Evolutionary conservation across 2,888 invertebrate species (phyloP).

Genomic region (Caenorhabditis sp.): DNA sequence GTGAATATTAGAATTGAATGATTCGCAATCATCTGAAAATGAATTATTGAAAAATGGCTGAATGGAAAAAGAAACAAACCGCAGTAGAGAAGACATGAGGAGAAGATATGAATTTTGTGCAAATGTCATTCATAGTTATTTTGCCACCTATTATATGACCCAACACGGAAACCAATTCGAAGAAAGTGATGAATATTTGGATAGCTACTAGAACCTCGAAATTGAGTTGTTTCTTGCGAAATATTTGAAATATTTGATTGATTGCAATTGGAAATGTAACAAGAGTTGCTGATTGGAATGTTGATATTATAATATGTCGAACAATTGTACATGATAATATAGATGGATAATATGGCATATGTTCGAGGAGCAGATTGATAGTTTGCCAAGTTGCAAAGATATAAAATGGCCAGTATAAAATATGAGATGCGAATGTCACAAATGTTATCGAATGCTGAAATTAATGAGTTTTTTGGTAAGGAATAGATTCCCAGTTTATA

Average conservation of each 20-base stretch:
- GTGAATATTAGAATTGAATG: conserved; percentile 19
- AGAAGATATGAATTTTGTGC: not conserved
- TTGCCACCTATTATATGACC: not conserved
- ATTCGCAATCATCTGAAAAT: conserved; percentile 28
- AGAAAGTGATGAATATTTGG: not conserved
- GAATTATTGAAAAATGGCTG: too few relatives aligned
- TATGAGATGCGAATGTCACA: conserved; percentile 18
- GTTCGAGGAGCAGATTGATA: conserved; percentile 17
- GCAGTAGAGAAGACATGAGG: not conserved
- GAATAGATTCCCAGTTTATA: too few relatives aligned
- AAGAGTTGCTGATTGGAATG: not conserved
- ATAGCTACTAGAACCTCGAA: not conserved
- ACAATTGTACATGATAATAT: conserved; percentile 19
- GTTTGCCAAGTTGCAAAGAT: conserved; percentile 33
- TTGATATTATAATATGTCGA: not conserved
- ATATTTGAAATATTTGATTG: not conserved
- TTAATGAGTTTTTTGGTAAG: not conserved
- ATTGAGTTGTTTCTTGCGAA: not conserved
- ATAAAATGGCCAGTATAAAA: conserved; percentile 36
- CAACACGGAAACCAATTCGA: not conserved
- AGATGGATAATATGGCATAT: conserved; percentile 13
- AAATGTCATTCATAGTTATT: not conserved
- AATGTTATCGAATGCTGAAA: conserved; percentile 32
- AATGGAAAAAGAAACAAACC: not conserved
- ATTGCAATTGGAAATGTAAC: not conserved